These are phyloP conservation scores for Apotomis betuletana DNA, from an alignment of 2,888 invertebrate genomes.

Conservation along the genomic window DNA sequence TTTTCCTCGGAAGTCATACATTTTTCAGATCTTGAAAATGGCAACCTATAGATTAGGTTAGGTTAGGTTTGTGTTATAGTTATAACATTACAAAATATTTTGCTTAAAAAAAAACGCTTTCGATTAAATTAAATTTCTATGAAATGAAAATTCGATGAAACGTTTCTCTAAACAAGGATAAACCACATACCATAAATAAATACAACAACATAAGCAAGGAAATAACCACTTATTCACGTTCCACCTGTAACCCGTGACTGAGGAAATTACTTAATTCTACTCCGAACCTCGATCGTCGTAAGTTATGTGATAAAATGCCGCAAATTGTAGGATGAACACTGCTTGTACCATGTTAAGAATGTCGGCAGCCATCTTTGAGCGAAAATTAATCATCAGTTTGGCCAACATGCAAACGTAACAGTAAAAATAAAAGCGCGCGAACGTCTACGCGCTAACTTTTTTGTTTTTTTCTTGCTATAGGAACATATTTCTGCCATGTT, in stretches of 20 bases:
- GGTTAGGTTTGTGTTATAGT: too few species aligned
- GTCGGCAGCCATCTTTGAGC: constrained; percentile 18
- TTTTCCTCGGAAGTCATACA: too few species aligned
- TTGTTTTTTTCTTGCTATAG: constrained; percentile 19
- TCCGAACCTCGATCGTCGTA: not conserved
- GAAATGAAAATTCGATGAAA: not conserved
- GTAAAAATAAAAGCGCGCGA: constrained; percentile 23
- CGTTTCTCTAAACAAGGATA: not conserved
- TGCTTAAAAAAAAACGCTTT: too few species aligned
- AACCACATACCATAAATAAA: not conserved
- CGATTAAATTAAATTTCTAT: too few species aligned
- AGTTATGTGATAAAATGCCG: constrained; percentile 17
- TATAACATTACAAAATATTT: too few species aligned
- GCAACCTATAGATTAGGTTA: too few species aligned
- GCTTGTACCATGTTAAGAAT: constrained; percentile 18
- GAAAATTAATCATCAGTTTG: constrained; percentile 35
- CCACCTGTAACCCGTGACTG: constrained; percentile 22
- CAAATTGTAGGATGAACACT: constrained; percentile 26
- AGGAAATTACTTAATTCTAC: constrained; percentile 32
- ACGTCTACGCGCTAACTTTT: not conserved
- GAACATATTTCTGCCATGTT: too few species aligned
- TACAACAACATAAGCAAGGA: constrained; percentile 18
- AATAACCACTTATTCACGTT: constrained; percentile 30
- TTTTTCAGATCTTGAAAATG: too few species aligned
- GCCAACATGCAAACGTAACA: constrained; percentile 32